Base-by-base conservation (phyloP, 2,113 vertebrate genomes). In the Lepus americanus region DNA sequence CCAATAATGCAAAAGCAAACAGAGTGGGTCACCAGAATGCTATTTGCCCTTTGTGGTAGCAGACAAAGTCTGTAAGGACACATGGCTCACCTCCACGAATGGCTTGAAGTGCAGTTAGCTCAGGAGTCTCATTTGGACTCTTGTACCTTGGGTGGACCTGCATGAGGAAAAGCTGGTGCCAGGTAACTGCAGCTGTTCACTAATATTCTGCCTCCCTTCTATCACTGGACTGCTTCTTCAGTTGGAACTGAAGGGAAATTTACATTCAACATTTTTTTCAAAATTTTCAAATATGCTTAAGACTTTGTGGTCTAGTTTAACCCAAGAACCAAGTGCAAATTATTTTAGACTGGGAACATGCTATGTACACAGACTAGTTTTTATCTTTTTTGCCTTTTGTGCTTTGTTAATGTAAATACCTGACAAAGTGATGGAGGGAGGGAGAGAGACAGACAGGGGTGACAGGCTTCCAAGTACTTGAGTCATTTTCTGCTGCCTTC, bases 121-220 rank as follows among this genome's bases (percentile, higher is more conserved):
- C n/a, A 49, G 25, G 19, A 2, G 1, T 44, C 55, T 53, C 16
- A 63, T 4, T 4, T 51, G 6, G 1, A 33, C 14, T 31, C 14
- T 55, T 20, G 14, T 9, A 12, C 7, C 64, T 27, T 27, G 51
- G 10, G 36, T 10, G 9, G 31, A 39, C 7, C 19, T 72, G 53
- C 39, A 33, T 7, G 10, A 39, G 22, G 13, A n/a, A 72, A 36
- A 44, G 39, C 77, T 80, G 29, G 20, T 25, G 6, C 2, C 16
- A 17, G 27, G 2, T n/a, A 55, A 39, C 31, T 13, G 9, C 3
- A 44, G 5, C 7, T 80, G 7, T 39, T 89, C 25, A 31, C 3
- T 0, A 1, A 25, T 5, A 31, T 0, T 25, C 25, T 69, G 17
- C 36, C 69, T 2, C 66, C 12, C 16, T 76, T 25, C 31, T n/a